Percentiles rank a stretch among this genome's conserved stretches.
Conservation (phyloP, 2,888 invertebrate species). For the Leistus spinibarbis region DNA sequence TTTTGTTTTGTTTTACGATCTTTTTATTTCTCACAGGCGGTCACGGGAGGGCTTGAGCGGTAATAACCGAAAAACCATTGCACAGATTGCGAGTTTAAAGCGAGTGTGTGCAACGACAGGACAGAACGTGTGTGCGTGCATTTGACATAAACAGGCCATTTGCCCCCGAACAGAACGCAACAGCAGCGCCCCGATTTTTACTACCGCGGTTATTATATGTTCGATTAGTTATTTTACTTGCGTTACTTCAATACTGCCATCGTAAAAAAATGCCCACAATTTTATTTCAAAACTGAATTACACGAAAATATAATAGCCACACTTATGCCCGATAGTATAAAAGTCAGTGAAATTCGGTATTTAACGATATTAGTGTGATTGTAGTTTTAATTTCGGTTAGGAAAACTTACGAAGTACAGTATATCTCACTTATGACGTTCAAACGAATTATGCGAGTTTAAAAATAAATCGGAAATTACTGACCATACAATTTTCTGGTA, state of each 20-base stretch:
- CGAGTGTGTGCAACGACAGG: neutral
- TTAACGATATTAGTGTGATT: too few relatives aligned
- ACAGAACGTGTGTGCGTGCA: neutral
- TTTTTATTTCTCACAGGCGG: neutral
- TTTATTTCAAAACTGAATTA: neutral
- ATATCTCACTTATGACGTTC: too few relatives aligned
- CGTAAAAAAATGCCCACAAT: neutral
- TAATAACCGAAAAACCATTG: neutral
- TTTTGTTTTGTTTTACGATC: neutral
- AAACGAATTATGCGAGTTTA: too few relatives aligned
- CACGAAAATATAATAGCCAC: too few relatives aligned
- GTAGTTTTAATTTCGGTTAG: too few relatives aligned
- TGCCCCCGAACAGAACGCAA: neutral
- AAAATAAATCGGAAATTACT: too few relatives aligned
- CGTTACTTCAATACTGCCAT: neutral
- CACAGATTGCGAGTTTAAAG: neutral
- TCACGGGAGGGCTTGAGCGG: neutral
- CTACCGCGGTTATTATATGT: neutral
- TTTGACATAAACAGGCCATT: neutral
- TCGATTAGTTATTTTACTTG: neutral
- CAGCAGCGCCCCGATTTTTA: neutral
- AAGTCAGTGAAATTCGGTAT: too few relatives aligned
- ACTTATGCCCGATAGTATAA: too few relatives aligned
- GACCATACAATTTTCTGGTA: too few relatives aligned
- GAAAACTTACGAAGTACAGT: too few relatives aligned